Conservation (phyloP, 2,888 invertebrate species). For the Anorthoa munda region DNA sequence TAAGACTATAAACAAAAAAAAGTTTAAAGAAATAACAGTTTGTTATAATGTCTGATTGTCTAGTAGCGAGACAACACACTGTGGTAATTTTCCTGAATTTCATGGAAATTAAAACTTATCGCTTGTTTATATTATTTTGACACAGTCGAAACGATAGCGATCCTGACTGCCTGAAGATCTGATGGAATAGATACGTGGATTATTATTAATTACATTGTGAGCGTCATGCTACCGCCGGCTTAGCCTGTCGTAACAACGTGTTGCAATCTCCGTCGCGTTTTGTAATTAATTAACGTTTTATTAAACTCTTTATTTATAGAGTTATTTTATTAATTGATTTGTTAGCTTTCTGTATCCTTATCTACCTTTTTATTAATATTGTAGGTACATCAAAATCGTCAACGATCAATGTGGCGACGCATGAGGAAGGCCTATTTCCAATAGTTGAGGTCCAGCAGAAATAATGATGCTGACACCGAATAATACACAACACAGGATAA, state of each 20-base stretch:
- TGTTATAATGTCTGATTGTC: too few relatives aligned
- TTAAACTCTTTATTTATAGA: not conserved
- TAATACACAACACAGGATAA: too few relatives aligned
- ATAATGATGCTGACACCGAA: too few relatives aligned
- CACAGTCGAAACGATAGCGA: not conserved
- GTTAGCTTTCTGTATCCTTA: not conserved
- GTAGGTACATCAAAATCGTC: too few relatives aligned
- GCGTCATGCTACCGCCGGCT: not conserved
- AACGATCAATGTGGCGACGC: too few relatives aligned
- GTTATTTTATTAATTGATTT: not conserved
- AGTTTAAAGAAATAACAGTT: too few relatives aligned
- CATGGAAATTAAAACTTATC: not conserved
- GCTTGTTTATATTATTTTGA: not conserved
- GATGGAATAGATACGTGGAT: conserved; percentile 5
- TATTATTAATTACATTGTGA: conserved; percentile 10
- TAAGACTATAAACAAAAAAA: too few relatives aligned
- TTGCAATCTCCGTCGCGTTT: not conserved
- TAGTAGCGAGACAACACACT: too few relatives aligned
- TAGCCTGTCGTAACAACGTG: conserved; percentile 10
- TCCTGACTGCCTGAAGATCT: not conserved
- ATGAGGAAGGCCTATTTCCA: too few relatives aligned
- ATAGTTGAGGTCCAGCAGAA: too few relatives aligned
- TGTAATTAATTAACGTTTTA: conserved; percentile 23
- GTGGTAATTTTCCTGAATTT: not conserved
- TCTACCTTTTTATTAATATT: not conserved